Evolutionary conservation across 2,797 vertebrate genomes (phyloP), one percentile per base, ranked within the genome.

Genomic region (Helarctos malayanus): DNA sequence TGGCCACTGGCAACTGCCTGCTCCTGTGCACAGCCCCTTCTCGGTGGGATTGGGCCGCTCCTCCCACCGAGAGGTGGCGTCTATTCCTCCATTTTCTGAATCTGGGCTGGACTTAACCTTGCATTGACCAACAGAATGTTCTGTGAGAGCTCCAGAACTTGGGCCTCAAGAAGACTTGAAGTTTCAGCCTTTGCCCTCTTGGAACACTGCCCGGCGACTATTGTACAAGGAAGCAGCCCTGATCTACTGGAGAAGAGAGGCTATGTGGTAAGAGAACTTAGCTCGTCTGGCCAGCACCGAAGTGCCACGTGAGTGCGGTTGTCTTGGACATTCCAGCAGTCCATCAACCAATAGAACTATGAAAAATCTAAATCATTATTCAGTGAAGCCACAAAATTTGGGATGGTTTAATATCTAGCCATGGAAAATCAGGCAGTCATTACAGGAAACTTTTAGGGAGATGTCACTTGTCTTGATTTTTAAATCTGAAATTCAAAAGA

Each of bases 401-500:
- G 19, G 35, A 23, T 59, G 41, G 14, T 90, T 89, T 79, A 61
- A 75, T 29, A 63, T 2, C 47, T 10, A 82, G 13, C 16, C 63
- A 41, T 56, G 13, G 41, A 75, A 89, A 96, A 73, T 47, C 52
- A 35, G 35, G 47, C 7, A 86, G 27, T 76, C 65, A 75, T 5
- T 81, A 41, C 27, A 49, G 69, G 35, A 47, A 63, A 68, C 61
- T 73, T 87, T 94, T 73, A 78, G 25, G 52, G 35, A 93, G 52
- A 71, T 78, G 57, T 16, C 35, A 59, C 9, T 47, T 73, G n/a
- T 87, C 59, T 95, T 78, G 59, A 61, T 79, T 80, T 61, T 89
- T 89, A 47, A 92, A 87, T 69, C 45, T 80, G 38, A 32, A 91
- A 16, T 76, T 81, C 61, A 92, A 83, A 84, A 38, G 15, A 57